Evolutionary conservation across 2,113 vertebrate genomes (phyloP).

Genomic region (Megaceryle torquata): DNA sequence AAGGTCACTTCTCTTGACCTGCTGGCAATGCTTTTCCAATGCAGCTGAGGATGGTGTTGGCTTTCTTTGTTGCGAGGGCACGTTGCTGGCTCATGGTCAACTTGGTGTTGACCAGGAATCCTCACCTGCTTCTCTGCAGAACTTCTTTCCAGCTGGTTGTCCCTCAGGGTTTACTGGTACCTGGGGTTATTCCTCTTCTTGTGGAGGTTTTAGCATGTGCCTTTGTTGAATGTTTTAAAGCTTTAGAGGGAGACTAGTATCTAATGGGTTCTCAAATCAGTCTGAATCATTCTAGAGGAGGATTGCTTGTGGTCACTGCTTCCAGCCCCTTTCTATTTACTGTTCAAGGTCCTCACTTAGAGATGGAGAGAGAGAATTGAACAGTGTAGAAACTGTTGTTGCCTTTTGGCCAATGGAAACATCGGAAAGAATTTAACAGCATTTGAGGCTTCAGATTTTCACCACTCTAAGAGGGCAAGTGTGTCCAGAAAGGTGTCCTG

Average conservation of each 20-base stretch:
- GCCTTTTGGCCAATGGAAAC: background rate
- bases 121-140: background rate
- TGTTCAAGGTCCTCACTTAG: background rate
- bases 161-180: background rate
- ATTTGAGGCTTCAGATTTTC: background rate
- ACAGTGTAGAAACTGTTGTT: background rate
- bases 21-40: background rate
- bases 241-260: background rate
- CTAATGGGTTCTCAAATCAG: background rate
- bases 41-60: background rate
- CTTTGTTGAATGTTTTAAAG: background rate
- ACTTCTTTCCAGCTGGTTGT: background rate
- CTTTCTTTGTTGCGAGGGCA: background rate
- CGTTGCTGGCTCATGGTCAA: background rate
- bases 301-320: background rate
- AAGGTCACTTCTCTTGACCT: background rate
- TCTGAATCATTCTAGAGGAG: background rate
- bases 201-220: background rate
- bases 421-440: background rate
- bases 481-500: background rate
- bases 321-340: background rate
- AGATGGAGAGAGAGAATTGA: background rate
- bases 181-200: background rate
- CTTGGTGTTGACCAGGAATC: background rate
- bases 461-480: background rate